Evolutionary conservation across 2,113 vertebrate species (phyloP), one percentile per base, ranked within the genome.

Genomic region (Dicrurus megarhynchus): DNA sequence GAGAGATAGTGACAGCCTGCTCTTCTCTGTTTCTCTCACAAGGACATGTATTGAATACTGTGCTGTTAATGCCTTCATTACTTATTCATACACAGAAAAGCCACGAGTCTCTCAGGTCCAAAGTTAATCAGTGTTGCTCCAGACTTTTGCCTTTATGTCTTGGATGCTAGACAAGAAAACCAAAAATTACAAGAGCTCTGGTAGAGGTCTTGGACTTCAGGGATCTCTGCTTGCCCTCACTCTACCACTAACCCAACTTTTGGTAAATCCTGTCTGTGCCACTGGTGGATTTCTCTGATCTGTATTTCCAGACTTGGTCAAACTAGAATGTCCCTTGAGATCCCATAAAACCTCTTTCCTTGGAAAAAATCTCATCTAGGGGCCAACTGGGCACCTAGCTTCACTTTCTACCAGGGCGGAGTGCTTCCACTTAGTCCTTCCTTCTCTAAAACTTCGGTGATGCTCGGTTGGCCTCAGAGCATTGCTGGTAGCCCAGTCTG

Each of bases 11-110:
- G 68, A 89, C 71, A 84, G 44, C 16, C 91, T 87, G 49, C 56
- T 93, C 93, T 89, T 93, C 52, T 91, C 68, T 75, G 18, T 90
- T 91, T 86, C 64, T 64, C 57, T 94, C 77, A 59, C 37, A 81
- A 9, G 18, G n/a, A 84, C 35, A 22, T 14, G 30, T 74, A 93
- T 4, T 46, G 39, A 92, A 63, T 57, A 74, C 23, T 5, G 3
- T 75, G 61, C 52, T 68, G 86, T 86, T 71, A 88, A 50, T 27
- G 47, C 49, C 33, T 69, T 88, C 73, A 33, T 93, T 84, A 53
- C n/a, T 92, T 87, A 84, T 83, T 91, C 75, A 80, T 78, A 56
- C 17, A 4, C 32, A 90, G 33, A 83, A 95, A 96, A 93, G 12
- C 42, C 47, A 86, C 3, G 3, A 77, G 20, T 60, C 18, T 91